Percentiles rank a stretch among this genome's conserved stretches.
Evolutionary conservation across 2,797 vertebrate genomes (phyloP).

Genomic region (Furcifer pardalis): DNA sequence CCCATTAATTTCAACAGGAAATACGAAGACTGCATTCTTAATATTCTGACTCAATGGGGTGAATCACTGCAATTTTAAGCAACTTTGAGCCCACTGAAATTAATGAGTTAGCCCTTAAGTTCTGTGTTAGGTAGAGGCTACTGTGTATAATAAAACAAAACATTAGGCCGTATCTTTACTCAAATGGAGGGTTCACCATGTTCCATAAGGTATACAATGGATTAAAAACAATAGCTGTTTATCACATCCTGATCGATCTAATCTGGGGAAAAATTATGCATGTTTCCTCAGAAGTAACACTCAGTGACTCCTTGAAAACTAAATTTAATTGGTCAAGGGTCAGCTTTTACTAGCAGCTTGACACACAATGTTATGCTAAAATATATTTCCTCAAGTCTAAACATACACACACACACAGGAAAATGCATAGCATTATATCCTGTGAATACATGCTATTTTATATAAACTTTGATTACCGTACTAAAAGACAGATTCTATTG

Average conservation of each 20-base stretch:
- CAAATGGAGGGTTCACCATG: not conserved
- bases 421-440: not conserved
- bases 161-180: not conserved
- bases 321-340: no score
- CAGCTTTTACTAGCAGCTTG: no score
- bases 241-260: no score
- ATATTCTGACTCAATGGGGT: not conserved
- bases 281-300: not conserved
- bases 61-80: no score
- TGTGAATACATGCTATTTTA: not conserved
- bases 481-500: not conserved
- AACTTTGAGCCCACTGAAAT: no score
- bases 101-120: no score
- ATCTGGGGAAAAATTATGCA: not conserved
- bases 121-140: no score
- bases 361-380: not conserved
- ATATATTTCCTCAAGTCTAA: not conserved
- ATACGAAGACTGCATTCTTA: not conserved
- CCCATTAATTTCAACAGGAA: not conserved
- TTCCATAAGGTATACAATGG: not conserved
- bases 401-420: not conserved
- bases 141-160: no score
- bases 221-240: not conserved
- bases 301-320: no score
- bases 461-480: not conserved